Base-by-base conservation (phyloP, 2,797 vertebrate species). In the Molossus alvarezi region DNA sequence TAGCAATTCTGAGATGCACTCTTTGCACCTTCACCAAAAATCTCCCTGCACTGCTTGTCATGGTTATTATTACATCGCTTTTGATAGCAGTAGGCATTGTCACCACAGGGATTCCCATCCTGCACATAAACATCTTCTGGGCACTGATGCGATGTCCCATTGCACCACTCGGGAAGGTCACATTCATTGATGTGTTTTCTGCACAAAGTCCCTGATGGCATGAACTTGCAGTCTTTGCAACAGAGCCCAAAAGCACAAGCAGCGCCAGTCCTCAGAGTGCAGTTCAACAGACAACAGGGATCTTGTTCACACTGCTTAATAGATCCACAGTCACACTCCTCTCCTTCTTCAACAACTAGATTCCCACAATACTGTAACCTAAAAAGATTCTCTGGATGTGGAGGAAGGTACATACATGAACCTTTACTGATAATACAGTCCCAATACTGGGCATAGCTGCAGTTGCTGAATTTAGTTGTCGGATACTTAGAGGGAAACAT, bases 211-310 rank as follows among this genome's bases (percentile, higher is more conserved):
- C 97, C 97, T 80, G 94, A 21, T 17, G 95, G 95, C 41, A 95
- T 58, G 17, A 92, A 65, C n/a, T 98, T 98, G 96, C 99, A 99
- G 69, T 98, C 97, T 25, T 98, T 96, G 94, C 99, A 99, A 97
- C 99, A 99, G 92, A 98, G 98, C 4, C 99, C 99, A 1, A 98
- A 98, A 12, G 98, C 98, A 96, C 99, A 99, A 95, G 98, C 79
- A 27, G 99, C 99, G 76, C 98, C 99, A 5, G 98, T 91, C 65
- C 98, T 97, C 94, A 99, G 98, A 64, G 83, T 98, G 95, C 99
- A 99, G 37, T 98, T 98, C 67, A 98, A 97, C 27, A 99, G 98
- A 93, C 99, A 99, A 92, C 99, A 99, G 4, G 97, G 98, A 97
- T 99, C 98, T 6, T 96, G 15, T 7, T 25, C 90, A 69, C 99